Percentiles rank a stretch among this genome's conserved stretches.
Conservation (phyloP, 2,797 vertebrate genomes). For the Danionella dracula region DNA sequence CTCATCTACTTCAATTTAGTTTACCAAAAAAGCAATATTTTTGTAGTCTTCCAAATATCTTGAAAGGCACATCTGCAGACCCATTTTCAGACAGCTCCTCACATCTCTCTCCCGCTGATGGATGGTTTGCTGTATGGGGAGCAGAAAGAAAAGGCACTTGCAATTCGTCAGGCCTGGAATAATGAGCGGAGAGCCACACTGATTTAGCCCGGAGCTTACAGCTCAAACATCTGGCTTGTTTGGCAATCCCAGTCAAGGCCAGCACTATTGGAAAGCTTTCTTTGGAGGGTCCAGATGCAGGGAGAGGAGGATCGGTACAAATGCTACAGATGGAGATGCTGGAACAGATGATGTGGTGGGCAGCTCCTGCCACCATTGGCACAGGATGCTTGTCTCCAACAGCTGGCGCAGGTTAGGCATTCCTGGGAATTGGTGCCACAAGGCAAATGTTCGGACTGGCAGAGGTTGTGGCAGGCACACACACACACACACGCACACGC, state of each 20-base stretch:
- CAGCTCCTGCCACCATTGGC: conserved; percentile 87
- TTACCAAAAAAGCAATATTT: too few relatives aligned
- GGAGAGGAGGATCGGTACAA: conserved; percentile 90
- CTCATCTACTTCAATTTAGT: too few relatives aligned
- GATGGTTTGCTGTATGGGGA: conserved; percentile 44
- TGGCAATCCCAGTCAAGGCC: conserved; percentile 87
- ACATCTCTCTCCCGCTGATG: conserved; percentile 40
- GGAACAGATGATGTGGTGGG: conserved; percentile 97
- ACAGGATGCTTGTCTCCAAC: conserved; percentile 98
- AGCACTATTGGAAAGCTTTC: conserved; percentile 92
- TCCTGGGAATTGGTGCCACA: conserved; percentile 99
- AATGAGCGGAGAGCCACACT: conserved; percentile 93
- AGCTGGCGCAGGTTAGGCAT: conserved; percentile 99
- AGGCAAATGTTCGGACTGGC: conserved; percentile 99
- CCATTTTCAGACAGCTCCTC: conserved; percentile 30
- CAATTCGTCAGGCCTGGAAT: conserved; percentile 89
- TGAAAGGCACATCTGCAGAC: conserved; percentile 50
- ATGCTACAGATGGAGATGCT: conserved; percentile 94
- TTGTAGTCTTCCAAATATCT: conserved; percentile 31
- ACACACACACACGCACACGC: conserved; percentile 57
- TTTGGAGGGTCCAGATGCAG: conserved; percentile 98
- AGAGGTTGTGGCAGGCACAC: conserved; percentile 83
- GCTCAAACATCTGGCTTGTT: conserved; percentile 98
- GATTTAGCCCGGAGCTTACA: conserved; percentile 97
- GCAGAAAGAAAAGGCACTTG: conserved; percentile 51